Evolutionary conservation across 2,888 invertebrate species (phyloP), one percentile per base, ranked within the genome.

Genomic region (Spodoptera exigua): DNA sequence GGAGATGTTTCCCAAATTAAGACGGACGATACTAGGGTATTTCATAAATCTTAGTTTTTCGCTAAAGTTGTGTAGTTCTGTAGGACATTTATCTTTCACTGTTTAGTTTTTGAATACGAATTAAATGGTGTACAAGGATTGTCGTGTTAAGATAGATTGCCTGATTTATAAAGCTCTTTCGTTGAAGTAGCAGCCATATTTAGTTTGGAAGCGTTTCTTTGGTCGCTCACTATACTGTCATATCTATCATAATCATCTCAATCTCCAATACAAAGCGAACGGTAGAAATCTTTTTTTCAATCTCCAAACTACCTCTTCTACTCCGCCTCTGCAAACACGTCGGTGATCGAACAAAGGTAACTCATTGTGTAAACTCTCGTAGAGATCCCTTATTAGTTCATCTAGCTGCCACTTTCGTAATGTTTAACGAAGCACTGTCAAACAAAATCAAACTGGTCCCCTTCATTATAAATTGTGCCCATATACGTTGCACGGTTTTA

Each of bases 391-490:
- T 65, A 58, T 57, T 61, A 14, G 60, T 46, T 39, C 43, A 47
- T 56, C 49, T 49, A 49, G 48, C 32, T 49, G 66, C 48, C 51
- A 54, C 70, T 89, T 85, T 86, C 84, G 82, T 74, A 86, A 89
- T 75, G 66, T 53, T 76, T 74, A 81, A 80, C 74, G 76, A 81
- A 80, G 76, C 74, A 69, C 65, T 83, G 83, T 82, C 83, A 85
- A 78, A 81, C 74, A 76, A 76, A 79, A 84, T 83, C 80, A 80
- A 82, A 83, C 81, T 72, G 66, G 79, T 82, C 71, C 70, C 64
- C 73, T 61, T 75, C 82, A 74, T 83, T 82, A 88, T 83, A 87
- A 84, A 87, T 84, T 79, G 82, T 82, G 80, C 63, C 90, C 88
- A 85, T 89, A 88, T 89, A 83, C 78, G 85, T 83, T 68, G 58